Conservation (phyloP, 2,113 vertebrate species). For the Myrmophylax atrothorax region DNA sequence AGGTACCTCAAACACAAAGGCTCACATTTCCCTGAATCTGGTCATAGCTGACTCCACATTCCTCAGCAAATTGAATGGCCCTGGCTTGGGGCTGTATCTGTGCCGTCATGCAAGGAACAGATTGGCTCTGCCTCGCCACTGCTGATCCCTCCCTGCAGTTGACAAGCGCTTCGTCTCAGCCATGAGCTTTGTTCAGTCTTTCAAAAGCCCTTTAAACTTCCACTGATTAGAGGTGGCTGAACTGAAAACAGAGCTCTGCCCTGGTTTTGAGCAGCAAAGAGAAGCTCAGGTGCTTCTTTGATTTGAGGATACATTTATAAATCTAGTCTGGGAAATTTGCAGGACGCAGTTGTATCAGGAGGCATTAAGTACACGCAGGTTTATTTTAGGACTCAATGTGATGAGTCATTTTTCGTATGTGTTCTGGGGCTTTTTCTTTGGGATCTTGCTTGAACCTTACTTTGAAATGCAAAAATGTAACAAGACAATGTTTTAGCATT, state of each 20-base stretch:
- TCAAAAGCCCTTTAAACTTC: conserved; percentile 59
- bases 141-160: conserved; percentile 16
- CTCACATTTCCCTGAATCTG: background rate
- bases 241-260: conserved; percentile 2
- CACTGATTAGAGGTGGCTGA: conserved; percentile 26
- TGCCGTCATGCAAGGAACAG: background rate
- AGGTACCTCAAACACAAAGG: background rate
- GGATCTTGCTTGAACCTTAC: background rate
- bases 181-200: conserved; percentile 3
- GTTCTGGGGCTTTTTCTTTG: background rate
- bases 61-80: background rate
- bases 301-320: background rate
- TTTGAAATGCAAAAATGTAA: background rate
- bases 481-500: background rate
- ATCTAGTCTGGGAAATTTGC: background rate
- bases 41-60: background rate
- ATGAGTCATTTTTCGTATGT: background rate
- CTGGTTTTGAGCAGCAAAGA: conserved; percentile 13
- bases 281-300: background rate
- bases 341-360: background rate
- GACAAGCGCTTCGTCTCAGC: conserved; percentile 43
- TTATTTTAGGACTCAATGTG: background rate
- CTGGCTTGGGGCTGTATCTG: background rate
- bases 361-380: background rate
- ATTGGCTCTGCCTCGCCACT: conserved; percentile 24